These are phyloP conservation scores for Phataginus tetradactyla DNA, from an alignment of 2,797 vertebrate species.

Conservation along the genomic window DNA sequence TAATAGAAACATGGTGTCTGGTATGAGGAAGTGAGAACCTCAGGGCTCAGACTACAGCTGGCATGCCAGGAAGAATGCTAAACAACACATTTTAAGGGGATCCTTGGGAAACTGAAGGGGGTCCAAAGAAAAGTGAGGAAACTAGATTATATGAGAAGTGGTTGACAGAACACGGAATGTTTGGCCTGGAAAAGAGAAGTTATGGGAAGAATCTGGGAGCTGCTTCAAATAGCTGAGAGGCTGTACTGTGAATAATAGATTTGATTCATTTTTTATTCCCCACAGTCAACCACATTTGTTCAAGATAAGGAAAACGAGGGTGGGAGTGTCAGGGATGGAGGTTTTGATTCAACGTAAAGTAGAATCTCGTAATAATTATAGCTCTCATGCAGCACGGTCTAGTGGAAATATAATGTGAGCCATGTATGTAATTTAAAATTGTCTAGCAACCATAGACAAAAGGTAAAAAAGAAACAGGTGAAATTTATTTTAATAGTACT, in stretches of 20 bases:
- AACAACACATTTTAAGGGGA: neutral
- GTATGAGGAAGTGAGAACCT: neutral
- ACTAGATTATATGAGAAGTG: neutral
- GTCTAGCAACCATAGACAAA: neutral
- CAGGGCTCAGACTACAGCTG: accelerated
- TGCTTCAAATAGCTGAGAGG: neutral
- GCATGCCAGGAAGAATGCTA: neutral
- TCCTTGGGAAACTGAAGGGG: neutral
- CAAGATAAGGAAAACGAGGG: neutral
- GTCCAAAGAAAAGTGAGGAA: neutral
- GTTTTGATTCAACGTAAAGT: neutral
- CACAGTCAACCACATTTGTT: neutral
- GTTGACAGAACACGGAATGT: neutral
- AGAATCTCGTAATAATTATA: neutral
- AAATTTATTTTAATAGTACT: neutral
- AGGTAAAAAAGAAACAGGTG: neutral
- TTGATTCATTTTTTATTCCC: neutral
- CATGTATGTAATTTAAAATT: neutral
- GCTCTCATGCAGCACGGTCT: accelerated
- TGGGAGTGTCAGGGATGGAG: neutral
- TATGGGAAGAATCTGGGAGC: constrained; percentile 21
- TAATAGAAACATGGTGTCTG: neutral
- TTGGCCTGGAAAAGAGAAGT: neutral
- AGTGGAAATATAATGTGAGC: neutral
- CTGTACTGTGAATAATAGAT: neutral